phyloP scores from a whole-genome alignment of 2,888 invertebrate species.

The Athetis lepigone region DNA sequence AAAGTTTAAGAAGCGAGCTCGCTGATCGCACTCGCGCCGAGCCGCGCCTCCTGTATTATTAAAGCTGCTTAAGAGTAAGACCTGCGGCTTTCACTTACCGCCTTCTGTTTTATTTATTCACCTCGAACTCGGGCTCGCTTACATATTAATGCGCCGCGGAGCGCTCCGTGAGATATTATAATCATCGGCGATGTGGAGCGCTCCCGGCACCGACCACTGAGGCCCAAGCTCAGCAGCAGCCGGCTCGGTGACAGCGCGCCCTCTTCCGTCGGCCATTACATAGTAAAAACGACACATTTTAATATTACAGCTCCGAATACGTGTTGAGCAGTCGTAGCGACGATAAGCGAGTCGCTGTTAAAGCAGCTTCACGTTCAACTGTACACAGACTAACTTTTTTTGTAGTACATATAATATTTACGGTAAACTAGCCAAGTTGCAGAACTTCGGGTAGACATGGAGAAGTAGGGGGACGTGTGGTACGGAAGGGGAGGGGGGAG shows the following conservation, averaged over 20 bases:
- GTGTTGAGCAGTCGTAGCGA: background rate
- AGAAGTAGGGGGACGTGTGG: background rate
- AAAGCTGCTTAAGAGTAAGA: conserved; percentile 63
- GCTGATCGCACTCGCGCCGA: conserved; percentile 23
- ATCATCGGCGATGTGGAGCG: conserved; percentile 23
- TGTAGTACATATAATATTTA: conserved; percentile 30
- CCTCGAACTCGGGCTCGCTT: conserved; percentile 44
- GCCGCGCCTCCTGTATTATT: conserved; percentile 57
- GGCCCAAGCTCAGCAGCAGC: too few species aligned
- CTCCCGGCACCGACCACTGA: background rate
- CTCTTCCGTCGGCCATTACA: too few species aligned
- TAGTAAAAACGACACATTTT: too few species aligned
- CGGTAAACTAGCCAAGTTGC: conserved; percentile 38
- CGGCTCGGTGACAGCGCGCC: too few species aligned
- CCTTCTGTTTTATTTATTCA: conserved; percentile 66
- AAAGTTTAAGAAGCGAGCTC: conserved; percentile 24
- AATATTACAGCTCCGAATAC: too few species aligned
- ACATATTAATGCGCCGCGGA: conserved; percentile 60
- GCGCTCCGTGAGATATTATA: conserved; percentile 46
- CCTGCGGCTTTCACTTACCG: conserved; percentile 68
- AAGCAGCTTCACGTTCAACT: conserved; percentile 7
- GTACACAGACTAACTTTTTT: conserved; percentile 9
- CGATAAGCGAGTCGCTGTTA: background rate
- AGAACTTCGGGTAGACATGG: conserved; percentile 30
- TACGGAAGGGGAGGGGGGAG: background rate